These are phyloP conservation scores for Pseudomyrmex concolor DNA, from an alignment of 1,140 invertebrate species.

Conservation along the genomic window DNA sequence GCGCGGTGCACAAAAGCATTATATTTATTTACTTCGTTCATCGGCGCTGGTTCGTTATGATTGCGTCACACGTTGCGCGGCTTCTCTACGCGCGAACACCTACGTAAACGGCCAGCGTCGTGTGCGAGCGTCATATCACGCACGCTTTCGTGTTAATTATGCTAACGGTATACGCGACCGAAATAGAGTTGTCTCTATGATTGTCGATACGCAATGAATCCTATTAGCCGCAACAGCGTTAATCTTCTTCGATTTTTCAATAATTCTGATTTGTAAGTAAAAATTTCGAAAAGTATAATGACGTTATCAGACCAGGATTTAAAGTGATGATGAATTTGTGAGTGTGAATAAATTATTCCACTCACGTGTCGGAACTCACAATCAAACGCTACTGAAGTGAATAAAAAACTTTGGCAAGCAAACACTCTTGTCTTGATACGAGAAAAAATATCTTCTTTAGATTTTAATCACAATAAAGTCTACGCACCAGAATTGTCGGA, in stretches of 20 bases:
- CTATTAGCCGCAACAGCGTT: not conserved
- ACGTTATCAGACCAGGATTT: not conserved
- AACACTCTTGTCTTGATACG: constrained; percentile 44
- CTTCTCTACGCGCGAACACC: constrained; percentile 49
- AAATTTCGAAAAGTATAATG: constrained; percentile 10
- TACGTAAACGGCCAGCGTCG: constrained; percentile 58
- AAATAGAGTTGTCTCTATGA: constrained; percentile 40
- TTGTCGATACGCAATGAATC: not conserved
- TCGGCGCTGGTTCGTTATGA: constrained; percentile 45
- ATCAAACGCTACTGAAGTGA: constrained; percentile 39
- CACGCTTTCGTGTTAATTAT: constrained; percentile 62
- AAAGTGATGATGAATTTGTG: constrained; percentile 34
- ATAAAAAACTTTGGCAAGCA: constrained; percentile 64
- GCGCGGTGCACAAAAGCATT: constrained; percentile 40
- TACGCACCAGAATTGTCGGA: not conserved
- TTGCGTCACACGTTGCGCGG: constrained; percentile 51
- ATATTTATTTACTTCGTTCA: constrained; percentile 62
- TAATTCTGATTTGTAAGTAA: not conserved
- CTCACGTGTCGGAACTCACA: constrained; percentile 26
- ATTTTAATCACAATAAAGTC: not conserved
- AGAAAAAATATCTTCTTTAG: not conserved
- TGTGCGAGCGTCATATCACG: constrained; percentile 39
- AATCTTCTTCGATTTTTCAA: not conserved
- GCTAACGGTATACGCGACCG: constrained; percentile 63
- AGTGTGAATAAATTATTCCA: constrained; percentile 52